A percentile compares a stretch with the other conserved stretches of the same genome.
Evolutionary conservation across 2,797 vertebrate genomes (phyloP).

Genomic region (Cyprinella venusta): DNA sequence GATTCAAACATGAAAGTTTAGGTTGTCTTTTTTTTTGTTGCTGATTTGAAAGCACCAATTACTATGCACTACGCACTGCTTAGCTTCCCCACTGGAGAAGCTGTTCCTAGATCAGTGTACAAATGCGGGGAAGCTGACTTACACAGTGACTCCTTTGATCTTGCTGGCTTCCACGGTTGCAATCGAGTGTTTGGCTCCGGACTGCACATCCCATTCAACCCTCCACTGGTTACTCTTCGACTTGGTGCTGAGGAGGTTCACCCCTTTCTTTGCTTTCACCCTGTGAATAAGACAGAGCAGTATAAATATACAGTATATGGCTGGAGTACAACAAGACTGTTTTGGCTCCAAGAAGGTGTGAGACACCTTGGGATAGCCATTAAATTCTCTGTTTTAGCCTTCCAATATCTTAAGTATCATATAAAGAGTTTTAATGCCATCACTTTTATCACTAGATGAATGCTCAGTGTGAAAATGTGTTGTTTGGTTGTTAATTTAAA

Average conservation of each 20-base stretch:
- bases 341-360: not conserved
- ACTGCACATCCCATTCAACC: constrained; percentile 90
- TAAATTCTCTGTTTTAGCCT: not conserved
- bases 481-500: no score
- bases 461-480: no score
- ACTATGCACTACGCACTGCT: not conserved
- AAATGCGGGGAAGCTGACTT: constrained; percentile 60
- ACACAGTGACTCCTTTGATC: constrained; percentile 80
- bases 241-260: constrained; percentile 91
- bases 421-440: not conserved
- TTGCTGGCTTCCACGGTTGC: constrained; percentile 91
- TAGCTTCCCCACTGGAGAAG: not conserved
- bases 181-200: constrained; percentile 94
- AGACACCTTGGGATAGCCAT: not conserved
- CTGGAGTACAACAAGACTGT: not conserved
- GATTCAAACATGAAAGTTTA: constrained; percentile 8
- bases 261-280: constrained; percentile 98
- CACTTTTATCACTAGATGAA: not conserved
- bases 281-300: constrained; percentile 70
- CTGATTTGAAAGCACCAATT: constrained; percentile 19
- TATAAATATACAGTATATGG: constrained; percentile 8
- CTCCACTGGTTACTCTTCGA: constrained; percentile 91
- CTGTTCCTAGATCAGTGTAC: constrained; percentile 16
- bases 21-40: constrained; percentile 13
- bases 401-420: not conserved